A percentile compares a stretch with the other conserved stretches of the same genome.
These are phyloP conservation scores for Acinonyx jubatus DNA, from an alignment of 2,113 vertebrate species.

Conservation along the genomic window DNA sequence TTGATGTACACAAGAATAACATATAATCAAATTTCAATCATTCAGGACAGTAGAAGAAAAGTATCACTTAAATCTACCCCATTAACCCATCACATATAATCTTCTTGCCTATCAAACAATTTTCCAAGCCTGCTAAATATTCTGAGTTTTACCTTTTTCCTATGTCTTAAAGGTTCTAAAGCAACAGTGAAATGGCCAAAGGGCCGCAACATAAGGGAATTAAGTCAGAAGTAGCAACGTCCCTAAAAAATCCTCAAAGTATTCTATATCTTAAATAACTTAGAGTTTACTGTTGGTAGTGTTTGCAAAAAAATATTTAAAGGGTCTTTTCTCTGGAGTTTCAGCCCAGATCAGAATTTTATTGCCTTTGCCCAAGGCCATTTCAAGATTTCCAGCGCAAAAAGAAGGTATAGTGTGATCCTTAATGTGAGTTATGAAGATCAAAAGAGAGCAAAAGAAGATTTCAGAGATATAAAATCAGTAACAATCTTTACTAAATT, in stretches of 20 bases:
- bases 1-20: background rate
- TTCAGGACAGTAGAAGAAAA: background rate
- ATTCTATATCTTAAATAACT: background rate
- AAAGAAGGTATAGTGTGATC: background rate
- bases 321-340: slow-evolving; percentile 1
- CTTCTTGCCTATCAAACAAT: background rate
- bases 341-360: background rate
- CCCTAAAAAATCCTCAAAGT: background rate
- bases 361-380: background rate
- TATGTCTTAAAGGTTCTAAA: background rate
- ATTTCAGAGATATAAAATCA: background rate
- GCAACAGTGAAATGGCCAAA: background rate
- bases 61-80: background rate
- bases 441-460: slow-evolving; percentile 1
- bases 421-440: background rate
- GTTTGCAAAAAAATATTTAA: background rate
- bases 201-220: background rate
- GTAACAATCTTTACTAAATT: background rate
- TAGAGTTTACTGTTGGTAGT: background rate
- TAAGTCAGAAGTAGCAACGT: background rate
- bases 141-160: background rate
- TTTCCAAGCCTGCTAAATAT: background rate
- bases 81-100: background rate
- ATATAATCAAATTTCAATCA: background rate
- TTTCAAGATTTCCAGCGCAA: background rate